Evolutionary conservation across 2,888 invertebrate genomes (phyloP).

Genomic region (Atethmia centrago): DNA sequence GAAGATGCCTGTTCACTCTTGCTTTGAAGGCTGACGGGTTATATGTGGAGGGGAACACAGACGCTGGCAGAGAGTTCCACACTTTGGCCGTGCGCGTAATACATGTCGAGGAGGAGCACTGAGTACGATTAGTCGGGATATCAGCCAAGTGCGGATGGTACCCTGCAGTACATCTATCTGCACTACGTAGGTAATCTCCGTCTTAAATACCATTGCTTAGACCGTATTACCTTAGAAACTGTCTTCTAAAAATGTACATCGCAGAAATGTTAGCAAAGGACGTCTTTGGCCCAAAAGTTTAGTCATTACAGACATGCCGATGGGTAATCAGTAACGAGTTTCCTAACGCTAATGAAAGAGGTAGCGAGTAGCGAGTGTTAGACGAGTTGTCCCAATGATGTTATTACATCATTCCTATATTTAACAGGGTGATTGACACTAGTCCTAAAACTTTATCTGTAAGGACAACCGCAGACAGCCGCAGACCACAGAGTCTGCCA

Average conservation of each 20-base stretch:
- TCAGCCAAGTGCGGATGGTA: neutral
- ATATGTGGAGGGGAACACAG: neutral
- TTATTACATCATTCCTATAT: conserved; percentile 2
- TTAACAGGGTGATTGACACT: conserved; percentile 4
- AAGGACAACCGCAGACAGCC: neutral
- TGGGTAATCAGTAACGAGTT: conserved; percentile 28
- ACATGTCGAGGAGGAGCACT: neutral
- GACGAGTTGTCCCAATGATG: conserved; percentile 11
- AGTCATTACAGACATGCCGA: neutral
- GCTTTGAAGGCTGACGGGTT: neutral
- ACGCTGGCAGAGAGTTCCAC: no score
- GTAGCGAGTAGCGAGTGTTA: conserved; percentile 3
- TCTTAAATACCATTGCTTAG: neutral
- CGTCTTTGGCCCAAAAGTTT: conserved; percentile 15
- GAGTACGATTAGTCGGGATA: neutral
- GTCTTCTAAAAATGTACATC: conserved; percentile 20
- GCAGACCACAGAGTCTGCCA: neutral
- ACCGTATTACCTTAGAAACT: neutral
- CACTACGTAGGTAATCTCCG: no score
- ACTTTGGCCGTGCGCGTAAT: neutral
- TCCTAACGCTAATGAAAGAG: conserved; percentile 20
- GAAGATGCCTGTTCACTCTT: neutral
- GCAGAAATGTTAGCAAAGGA: neutral
- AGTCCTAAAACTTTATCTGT: neutral
- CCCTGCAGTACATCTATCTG: neutral